A percentile compares a stretch with the other conserved stretches of the same genome.
phyloP scores from a whole-genome alignment of 2,113 vertebrate genomes.

The Pseudopipra pipra region DNA sequence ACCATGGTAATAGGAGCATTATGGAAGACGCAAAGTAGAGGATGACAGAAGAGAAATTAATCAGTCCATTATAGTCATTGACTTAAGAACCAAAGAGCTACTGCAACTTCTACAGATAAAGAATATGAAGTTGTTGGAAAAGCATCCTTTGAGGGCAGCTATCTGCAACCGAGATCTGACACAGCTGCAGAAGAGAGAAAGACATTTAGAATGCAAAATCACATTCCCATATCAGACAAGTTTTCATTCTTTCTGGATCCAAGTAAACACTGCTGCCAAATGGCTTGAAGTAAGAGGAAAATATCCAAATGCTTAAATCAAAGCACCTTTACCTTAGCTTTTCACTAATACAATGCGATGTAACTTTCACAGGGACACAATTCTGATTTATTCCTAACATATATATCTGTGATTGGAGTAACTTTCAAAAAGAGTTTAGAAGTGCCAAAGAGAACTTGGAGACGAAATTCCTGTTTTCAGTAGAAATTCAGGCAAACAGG shows the following conservation, averaged over 20 bases:
- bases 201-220: background rate
- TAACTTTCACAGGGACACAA: background rate
- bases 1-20: slow-evolving; percentile 2
- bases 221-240: background rate
- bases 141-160: background rate
- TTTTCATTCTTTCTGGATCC: background rate
- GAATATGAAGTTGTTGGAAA: background rate
- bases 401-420: background rate
- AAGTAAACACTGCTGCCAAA: background rate
- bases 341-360: background rate
- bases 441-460: background rate
- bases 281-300: background rate
- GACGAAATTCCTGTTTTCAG: background rate
- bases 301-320: background rate
- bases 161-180: background rate
- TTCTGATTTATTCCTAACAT: background rate
- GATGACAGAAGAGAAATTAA: slow-evolving; percentile 7
- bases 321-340: background rate
- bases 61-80: background rate
- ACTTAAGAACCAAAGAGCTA: background rate
- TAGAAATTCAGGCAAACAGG: background rate
- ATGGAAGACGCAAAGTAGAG: background rate
- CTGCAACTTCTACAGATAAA: background rate
- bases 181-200: background rate
- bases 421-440: background rate